phyloP scores from a whole-genome alignment of 2,797 vertebrate species.

The Heliangelus exortis region DNA sequence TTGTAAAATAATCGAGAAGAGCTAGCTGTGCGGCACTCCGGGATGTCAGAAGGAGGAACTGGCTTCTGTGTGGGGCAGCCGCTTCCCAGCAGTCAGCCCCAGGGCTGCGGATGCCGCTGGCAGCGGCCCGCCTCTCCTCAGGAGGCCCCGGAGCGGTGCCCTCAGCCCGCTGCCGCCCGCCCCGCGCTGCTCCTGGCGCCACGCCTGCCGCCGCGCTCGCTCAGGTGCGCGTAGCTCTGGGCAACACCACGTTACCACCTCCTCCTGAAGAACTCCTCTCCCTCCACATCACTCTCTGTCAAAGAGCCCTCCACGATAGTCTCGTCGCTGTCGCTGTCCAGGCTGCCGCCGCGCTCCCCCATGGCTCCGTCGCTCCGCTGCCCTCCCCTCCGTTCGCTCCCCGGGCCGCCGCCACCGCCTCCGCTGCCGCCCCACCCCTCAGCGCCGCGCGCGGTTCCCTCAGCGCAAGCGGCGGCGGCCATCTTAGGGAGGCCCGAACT shows the following conservation, averaged over 20 bases:
- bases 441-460: not conserved
- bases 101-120: accelerated
- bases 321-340: constrained; percentile 57
- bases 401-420: too few relatives aligned
- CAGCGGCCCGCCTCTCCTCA: not conserved
- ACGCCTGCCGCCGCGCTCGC: not conserved
- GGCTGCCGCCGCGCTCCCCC: not conserved
- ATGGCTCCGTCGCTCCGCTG: not conserved
- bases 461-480: not conserved
- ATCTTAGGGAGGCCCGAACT: not conserved
- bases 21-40: too few relatives aligned
- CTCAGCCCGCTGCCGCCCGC: not conserved
- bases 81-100: too few relatives aligned
- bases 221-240: too few relatives aligned
- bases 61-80: accelerated
- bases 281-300: constrained; percentile 66
- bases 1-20: not conserved
- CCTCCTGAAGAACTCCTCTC: constrained; percentile 36
- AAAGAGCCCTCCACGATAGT: constrained; percentile 67
- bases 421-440: not conserved
- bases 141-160: too few relatives aligned
- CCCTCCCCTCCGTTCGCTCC: too few relatives aligned
- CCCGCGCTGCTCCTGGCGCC: not conserved
- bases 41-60: accelerated
- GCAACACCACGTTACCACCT: not conserved